Evolutionary conservation across 1,140 invertebrate genomes (phyloP), one percentile per base, ranked within the genome.

Genomic region (Zaprionus ghesquierei): DNA sequence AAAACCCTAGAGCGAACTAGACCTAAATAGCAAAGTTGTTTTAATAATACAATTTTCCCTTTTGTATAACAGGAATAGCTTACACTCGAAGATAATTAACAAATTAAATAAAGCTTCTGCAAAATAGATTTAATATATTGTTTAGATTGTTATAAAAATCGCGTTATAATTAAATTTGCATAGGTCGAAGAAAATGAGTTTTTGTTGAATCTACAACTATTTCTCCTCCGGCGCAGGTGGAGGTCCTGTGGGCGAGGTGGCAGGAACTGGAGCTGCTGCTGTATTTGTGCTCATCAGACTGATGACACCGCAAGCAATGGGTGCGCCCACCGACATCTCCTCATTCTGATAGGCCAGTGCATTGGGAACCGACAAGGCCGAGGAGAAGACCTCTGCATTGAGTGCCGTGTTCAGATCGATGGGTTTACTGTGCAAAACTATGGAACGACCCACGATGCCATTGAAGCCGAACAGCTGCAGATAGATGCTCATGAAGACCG

Each of bases 341-440:
- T 92, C 91, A 15, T 89, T 90, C 60, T 91, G 91, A 69, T 85
- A 91, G 29, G 81, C 80, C 49, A 85, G 15, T 0, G 79, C 68
- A 79, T 90, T 85, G n/a, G 81, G 79, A 69, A 90, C 69, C 2
- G 79, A 65, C 0, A 86, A 49, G 8, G 91, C 64, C 10, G 89
- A 81, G 3, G 90, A 90, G 35, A 92, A 92, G 0, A 92, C 82
- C 54, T 91, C 91, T 1, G 91, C 91, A 69, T 91, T 91, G 2
- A 91, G 63, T 2, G 79, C 84, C 0, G 76, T 89, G 58, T 91
- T 91, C 20, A 90, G 64, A 64, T 92, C 91, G 18, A 92, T 92
- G 1, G 91, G 87, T 31, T 92, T 92, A 49, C 82, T 86, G 56
- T 92, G 91, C 2, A 92, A 81, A 8, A 92, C 91, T 23, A 92